These are phyloP conservation scores for Zophobas atratus DNA, from an alignment of 1,140 invertebrate species.

Conservation along the genomic window DNA sequence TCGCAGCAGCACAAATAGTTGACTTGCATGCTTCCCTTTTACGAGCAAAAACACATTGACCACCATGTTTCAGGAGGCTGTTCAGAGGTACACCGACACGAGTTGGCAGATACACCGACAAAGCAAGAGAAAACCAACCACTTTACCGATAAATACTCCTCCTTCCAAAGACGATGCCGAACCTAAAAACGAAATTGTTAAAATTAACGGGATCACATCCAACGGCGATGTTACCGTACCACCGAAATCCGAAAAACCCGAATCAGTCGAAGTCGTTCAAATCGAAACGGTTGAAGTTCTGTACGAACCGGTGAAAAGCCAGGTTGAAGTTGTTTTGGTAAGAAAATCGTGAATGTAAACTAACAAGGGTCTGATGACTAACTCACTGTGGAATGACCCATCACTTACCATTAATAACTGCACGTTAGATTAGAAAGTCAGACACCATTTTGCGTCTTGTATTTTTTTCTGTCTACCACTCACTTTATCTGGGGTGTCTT, in stretches of 20 bases:
- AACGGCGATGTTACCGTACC: constrained; percentile 43
- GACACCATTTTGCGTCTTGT: no score
- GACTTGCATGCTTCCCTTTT: neutral
- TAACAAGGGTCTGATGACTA: constrained; percentile 39
- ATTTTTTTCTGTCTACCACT: no score
- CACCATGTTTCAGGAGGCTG: constrained; percentile 68
- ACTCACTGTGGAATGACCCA: neutral
- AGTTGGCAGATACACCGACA: constrained; percentile 74
- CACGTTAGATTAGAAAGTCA: constrained; percentile 18
- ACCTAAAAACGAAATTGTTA: constrained; percentile 25
- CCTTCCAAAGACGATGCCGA: constrained; percentile 40
- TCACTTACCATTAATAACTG: neutral
- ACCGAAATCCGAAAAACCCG: neutral
- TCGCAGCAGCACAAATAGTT: neutral
- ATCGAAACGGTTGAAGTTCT: constrained; percentile 57
- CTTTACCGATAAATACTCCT: constrained; percentile 50
- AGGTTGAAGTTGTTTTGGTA: constrained; percentile 59
- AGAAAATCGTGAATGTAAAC: constrained; percentile 47
- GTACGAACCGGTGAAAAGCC: constrained; percentile 55
- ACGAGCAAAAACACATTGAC: neutral
- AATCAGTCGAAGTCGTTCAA: constrained; percentile 53
- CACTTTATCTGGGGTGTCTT: no score
- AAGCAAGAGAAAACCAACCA: constrained; percentile 66
- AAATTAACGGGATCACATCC: constrained; percentile 31
- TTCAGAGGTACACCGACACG: constrained; percentile 73